phyloP scores from a whole-genome alignment of 2,888 invertebrate genomes.

The Electrophaes corylata region DNA sequence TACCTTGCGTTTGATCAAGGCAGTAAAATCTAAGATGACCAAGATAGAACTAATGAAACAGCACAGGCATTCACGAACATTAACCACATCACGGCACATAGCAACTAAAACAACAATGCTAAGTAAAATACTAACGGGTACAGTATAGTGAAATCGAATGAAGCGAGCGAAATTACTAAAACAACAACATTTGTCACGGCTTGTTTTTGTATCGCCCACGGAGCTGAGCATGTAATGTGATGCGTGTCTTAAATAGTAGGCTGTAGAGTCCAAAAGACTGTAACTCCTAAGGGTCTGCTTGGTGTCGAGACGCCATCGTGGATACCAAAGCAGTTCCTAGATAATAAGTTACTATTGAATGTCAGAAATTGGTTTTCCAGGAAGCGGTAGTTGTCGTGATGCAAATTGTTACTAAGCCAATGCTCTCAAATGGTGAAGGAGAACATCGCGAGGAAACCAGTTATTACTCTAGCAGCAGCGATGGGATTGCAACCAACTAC shows the following conservation, averaged over 20 bases:
- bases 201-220: conserved; percentile 57
- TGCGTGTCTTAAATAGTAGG: conserved; percentile 10
- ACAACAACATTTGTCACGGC: conserved; percentile 58
- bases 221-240: conserved; percentile 40
- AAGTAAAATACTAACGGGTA: conserved; percentile 8
- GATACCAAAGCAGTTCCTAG: too few species aligned
- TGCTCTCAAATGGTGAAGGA: too few species aligned
- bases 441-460: too few species aligned
- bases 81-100: neutral
- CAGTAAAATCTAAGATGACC: neutral
- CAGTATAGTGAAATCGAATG: conserved; percentile 31
- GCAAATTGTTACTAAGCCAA: too few species aligned
- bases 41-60: neutral
- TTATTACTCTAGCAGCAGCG: too few species aligned
- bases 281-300: neutral
- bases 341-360: too few species aligned
- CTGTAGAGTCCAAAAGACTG: neutral
- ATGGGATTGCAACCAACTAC: too few species aligned
- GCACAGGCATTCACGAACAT: neutral
- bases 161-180: conserved; percentile 48
- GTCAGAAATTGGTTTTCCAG: too few species aligned
- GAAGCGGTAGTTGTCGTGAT: too few species aligned
- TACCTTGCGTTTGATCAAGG: neutral
- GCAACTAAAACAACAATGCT: conserved; percentile 16
- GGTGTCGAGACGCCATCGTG: too few species aligned